phyloP scores from a whole-genome alignment of 2,797 vertebrate genomes.

The Syndactyla subalaris region DNA sequence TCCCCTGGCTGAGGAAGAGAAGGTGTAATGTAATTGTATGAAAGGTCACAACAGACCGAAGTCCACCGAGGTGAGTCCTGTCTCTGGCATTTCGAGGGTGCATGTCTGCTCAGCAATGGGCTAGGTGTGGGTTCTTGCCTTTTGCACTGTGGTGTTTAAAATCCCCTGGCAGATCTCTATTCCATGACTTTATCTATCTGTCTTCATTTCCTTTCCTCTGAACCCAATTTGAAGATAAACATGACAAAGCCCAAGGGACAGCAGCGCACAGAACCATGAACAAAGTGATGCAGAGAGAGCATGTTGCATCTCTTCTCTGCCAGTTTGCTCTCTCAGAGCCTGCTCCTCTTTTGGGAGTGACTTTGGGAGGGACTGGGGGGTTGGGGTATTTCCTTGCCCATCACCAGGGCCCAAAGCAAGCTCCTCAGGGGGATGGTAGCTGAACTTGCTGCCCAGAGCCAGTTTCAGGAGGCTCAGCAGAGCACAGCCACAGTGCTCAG shows the following conservation, averaged over 20 bases:
- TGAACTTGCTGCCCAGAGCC: not conserved
- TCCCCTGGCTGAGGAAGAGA: not conserved
- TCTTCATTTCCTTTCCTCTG: not conserved
- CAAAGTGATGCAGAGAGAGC: not conserved
- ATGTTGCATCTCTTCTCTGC: not conserved
- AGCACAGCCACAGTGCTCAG: not conserved
- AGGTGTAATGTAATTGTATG: not conserved
- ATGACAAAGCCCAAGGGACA: not conserved
- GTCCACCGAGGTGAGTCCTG: not conserved
- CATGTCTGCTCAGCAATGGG: not conserved
- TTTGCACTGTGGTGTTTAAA: not conserved
- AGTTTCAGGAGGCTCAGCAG: not conserved
- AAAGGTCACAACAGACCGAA: not conserved
- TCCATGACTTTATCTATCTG: not conserved
- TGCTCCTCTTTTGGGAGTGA: not conserved
- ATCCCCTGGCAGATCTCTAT: not conserved
- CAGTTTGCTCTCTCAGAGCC: not conserved
- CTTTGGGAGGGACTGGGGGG: not conserved
- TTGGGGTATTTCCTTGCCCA: not conserved
- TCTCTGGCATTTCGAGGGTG: not conserved
- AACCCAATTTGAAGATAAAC: not conserved
- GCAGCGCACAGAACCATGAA: accelerated
- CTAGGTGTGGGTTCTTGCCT: not conserved
- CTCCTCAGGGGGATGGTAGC: not conserved
- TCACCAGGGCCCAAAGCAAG: not conserved